Percentiles rank a stretch among this genome's conserved stretches.
Evolutionary conservation across 2,113 vertebrate species (phyloP).

Genomic region (Xerus inauris): DNA sequence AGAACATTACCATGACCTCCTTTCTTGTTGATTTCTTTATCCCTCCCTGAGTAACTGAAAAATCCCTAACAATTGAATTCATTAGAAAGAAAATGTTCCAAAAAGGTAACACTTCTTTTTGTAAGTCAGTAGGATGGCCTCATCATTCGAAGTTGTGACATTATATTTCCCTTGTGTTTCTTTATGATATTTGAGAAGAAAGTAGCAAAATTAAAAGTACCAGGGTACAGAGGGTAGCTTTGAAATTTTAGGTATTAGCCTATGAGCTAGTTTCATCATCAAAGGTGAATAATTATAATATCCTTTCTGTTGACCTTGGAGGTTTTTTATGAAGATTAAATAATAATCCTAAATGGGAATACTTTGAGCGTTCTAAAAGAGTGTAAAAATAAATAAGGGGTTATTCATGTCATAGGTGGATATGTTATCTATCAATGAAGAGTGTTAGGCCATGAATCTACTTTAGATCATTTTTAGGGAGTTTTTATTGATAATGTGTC

Average conservation of each 20-base stretch:
- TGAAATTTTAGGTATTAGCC: neutral
- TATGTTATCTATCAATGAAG: neutral
- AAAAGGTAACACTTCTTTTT: neutral
- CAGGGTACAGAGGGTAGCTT: neutral
- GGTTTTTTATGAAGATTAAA: neutral
- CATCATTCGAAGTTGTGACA: neutral
- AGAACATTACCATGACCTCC: neutral
- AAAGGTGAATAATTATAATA: neutral
- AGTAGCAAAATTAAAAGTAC: neutral
- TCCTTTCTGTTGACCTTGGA: neutral
- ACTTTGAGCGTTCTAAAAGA: neutral
- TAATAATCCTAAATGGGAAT: conserved; percentile 1
- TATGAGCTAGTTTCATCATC: neutral
- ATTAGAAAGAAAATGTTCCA: neutral
- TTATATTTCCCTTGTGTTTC: neutral
- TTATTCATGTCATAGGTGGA: neutral
- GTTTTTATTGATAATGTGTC: neutral
- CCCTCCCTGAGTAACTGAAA: neutral
- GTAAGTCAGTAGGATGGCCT: neutral
- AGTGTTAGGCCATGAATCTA: neutral
- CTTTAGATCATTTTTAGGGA: neutral
- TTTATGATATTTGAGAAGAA: conserved; percentile 21
- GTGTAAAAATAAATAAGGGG: neutral
- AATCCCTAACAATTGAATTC: neutral
- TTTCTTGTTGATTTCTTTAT: neutral